Evolutionary conservation across 2,113 vertebrate species (phyloP), one percentile per base, ranked within the genome.

Genomic region (Desmodus rotundus): DNA sequence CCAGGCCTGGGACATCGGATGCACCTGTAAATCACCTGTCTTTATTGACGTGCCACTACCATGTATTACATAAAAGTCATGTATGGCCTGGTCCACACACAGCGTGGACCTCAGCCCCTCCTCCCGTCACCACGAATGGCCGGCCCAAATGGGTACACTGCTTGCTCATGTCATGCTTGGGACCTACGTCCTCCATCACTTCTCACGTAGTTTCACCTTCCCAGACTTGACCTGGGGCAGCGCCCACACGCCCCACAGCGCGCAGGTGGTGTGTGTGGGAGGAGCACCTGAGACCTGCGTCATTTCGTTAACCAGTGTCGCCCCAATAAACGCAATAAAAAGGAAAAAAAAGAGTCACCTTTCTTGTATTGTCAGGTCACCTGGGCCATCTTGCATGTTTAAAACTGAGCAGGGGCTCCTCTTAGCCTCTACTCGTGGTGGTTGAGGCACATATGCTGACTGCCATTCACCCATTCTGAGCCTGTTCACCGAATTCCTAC

Each of bases 341-440:
- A 63, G 28, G 61, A 13, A 15, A 31, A 31, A 14, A 26, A 36
- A 88, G 22, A 63, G 26, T 31, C 61, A 19, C 13, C 12, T 3
- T 0, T n/a, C 28, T 65, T 65, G 11, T 20, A 52, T 41, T 0
- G 13, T 41, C 77, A 33, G 5, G 20, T 54, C 1, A 0, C n/a
- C 17, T 28, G 9, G 9, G 28, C 47, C 14, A 22, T 24, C 72
- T 6, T 6, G 1, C 13, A 20, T 38, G 33, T 36, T 80, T 43
- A 43, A 47, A 63, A 9, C 11, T 52, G 19, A 15, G 65, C 3
- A 5, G 45, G 20, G 33, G 38, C 19, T 70, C 85, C 24, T 31
- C 50, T 58, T 26, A 22, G n/a, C 13, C 20, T 33, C 45, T 7
- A 19, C 54, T 36, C 26, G 0, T 6, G 6, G 9, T 14, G 24